Conservation (phyloP, 2,888 invertebrate genomes). For the Tridacna crocea region DNA sequence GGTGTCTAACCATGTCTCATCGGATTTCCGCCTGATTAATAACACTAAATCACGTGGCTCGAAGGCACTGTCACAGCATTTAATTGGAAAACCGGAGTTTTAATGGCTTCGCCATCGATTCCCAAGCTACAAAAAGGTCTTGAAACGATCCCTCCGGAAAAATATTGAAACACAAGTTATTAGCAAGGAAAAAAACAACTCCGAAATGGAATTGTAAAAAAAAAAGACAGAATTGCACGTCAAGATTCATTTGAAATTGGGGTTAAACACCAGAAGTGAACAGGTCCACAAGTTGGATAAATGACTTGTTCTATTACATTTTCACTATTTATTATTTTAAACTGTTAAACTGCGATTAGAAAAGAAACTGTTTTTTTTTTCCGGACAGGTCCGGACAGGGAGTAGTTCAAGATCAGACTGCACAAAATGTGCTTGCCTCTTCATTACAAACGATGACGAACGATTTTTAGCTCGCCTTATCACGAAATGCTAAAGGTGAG, state of each 20-base stretch:
- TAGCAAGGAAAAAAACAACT: not conserved
- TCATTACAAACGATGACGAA: no score
- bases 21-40: conserved; percentile 4
- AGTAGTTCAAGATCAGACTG: no score
- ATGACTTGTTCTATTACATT: not conserved
- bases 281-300: not conserved
- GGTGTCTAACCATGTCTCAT: not conserved
- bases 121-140: not conserved
- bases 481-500: no score
- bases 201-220: not conserved
- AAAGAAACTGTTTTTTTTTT: no score
- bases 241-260: not conserved
- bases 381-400: no score
- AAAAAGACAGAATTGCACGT: not conserved
- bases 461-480: no score
- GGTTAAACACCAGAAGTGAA: not conserved
- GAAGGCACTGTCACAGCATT: conserved; percentile 10
- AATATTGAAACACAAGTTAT: conserved; percentile 4
- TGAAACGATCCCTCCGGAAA: not conserved
- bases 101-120: conserved; percentile 2
- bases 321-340: no score
- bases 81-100: conserved; percentile 16
- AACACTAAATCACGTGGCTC: conserved; percentile 1
- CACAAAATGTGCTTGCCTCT: no score
- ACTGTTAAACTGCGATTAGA: no score